These are phyloP conservation scores for Ornithorhynchus anatinus DNA, from an alignment of 2,113 vertebrate species.

Conservation along the genomic window DNA sequence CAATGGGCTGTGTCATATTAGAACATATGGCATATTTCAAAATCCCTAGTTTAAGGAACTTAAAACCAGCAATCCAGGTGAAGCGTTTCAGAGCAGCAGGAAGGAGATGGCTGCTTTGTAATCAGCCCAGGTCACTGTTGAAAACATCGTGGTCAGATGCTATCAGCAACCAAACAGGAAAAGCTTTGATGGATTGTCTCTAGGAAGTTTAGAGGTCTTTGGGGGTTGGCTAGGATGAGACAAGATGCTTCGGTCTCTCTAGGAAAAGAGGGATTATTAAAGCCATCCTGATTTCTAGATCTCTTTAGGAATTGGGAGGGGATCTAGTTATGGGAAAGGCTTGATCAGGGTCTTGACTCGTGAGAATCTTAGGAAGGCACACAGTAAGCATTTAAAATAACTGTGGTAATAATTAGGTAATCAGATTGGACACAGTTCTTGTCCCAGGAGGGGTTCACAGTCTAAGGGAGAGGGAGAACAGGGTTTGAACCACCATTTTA, in stretches of 20 bases:
- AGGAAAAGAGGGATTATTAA: neutral
- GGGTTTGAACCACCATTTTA: too few relatives aligned
- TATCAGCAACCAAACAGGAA: constrained; percentile 44
- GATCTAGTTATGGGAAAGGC: accelerated
- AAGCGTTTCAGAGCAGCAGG: constrained; percentile 32
- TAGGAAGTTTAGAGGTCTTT: constrained; percentile 29
- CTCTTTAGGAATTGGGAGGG: neutral
- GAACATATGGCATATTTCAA: neutral
- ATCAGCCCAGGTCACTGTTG: constrained; percentile 36
- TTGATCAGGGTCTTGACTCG: neutral
- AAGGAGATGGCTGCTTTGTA: constrained; percentile 34
- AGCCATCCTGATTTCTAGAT: neutral
- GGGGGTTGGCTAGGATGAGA: neutral
- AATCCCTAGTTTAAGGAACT: neutral
- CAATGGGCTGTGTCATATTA: neutral
- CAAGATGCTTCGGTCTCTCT: neutral
- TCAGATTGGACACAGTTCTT: too few relatives aligned
- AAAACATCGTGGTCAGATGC: constrained; percentile 54
- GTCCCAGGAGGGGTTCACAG: too few relatives aligned
- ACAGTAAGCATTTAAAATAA: too few relatives aligned
- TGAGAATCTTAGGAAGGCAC: too few relatives aligned
- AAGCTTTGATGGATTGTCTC: constrained; percentile 28
- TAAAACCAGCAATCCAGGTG: constrained; percentile 16
- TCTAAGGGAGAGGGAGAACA: too few relatives aligned
- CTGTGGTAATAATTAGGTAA: neutral